Base-by-base conservation (phyloP, 2,113 vertebrate genomes). In the Prietella phreatophila region DNA sequence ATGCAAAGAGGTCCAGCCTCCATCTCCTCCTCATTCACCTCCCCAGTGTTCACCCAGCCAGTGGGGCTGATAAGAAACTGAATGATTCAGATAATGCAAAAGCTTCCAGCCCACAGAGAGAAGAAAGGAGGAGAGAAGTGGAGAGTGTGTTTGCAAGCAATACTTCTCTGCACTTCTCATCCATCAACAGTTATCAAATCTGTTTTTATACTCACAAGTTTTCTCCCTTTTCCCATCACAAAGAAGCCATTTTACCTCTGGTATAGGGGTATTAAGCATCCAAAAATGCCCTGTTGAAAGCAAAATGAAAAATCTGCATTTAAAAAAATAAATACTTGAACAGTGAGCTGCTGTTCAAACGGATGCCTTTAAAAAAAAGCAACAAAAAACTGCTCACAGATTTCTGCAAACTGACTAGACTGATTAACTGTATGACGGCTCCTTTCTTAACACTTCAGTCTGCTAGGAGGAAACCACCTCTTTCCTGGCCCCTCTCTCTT, bases 321-420 rank as follows among this genome's bases (percentile, higher is more conserved):
- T 56, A 27, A 63, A 27, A 63, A 47, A 47, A 47, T n/a, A 75
- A 89, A 90, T 83, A 93, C 91, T 91, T 92, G 87, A 93, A 92
- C 88, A 90, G 60, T 90, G 83, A 58, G 30, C 50, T 83, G 22
- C 39, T 81, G 76, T 86, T 80, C 79, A 42, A 56, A 87, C 56
- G 50, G 36, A 84, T 84, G 82, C 82, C 27, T 75, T 89, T 69
- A 1, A 84, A 55, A 55, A 53, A 79, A 53, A 19, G 2, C 36
- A 71, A 5, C 36, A 33, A 27, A 8, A 88, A 84, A 81, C 87
- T 61, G 61, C 73, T 82, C 27, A 79, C 76, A 65, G 69, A 47
- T 5, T 56, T 78, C 53, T 83, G 58, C 67, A 85, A 65, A 61
- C 42, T 84, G 75, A 56, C 80, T 86, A 39, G 61, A 84, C 39